A percentile compares a stretch with the other conserved stretches of the same genome.
phyloP scores from a whole-genome alignment of 1,140 invertebrate species.

The Oreohelix idahoensis region DNA sequence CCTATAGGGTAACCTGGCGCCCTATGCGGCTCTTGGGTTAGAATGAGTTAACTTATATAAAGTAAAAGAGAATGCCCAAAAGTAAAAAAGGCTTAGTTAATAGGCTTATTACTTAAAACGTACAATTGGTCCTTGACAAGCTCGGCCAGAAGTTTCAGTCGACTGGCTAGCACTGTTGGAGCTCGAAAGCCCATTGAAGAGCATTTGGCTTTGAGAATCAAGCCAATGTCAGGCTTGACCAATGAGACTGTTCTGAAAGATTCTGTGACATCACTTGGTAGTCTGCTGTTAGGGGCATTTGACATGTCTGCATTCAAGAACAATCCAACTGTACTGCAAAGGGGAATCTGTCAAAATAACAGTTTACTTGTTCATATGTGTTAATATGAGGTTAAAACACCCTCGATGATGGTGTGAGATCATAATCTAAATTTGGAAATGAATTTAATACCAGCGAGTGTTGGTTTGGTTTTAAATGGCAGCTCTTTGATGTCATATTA shows the following conservation, averaged over 20 bases:
- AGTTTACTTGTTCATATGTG: not conserved
- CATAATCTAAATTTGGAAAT: no score
- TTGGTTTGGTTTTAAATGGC: no score
- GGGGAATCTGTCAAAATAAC: conserved; percentile 53
- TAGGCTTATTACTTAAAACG: conserved; percentile 51
- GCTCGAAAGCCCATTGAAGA: conserved; percentile 67
- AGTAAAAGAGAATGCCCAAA: no score
- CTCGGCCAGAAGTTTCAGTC: conserved; percentile 68
- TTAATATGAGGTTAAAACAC: no score
- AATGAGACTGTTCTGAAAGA: conserved; percentile 69
- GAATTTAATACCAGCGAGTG: no score
- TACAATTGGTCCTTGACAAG: conserved; percentile 70
- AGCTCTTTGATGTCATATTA: no score
- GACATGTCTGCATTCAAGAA: conserved; percentile 66
- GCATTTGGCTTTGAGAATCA: conserved; percentile 70
- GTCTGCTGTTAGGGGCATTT: conserved; percentile 25
- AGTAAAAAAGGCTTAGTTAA: no score
- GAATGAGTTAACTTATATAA: no score
- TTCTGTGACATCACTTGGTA: conserved; percentile 65
- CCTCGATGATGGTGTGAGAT: no score
- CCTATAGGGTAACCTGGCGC: no score
- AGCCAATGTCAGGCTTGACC: conserved; percentile 65
- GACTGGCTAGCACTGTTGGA: conserved; percentile 62
- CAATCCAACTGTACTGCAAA: conserved; percentile 61
- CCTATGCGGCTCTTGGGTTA: no score